Evolutionary conservation across 92 coral and sea anemone species (phyloP).

Genomic region (Diadumene lineata): DNA sequence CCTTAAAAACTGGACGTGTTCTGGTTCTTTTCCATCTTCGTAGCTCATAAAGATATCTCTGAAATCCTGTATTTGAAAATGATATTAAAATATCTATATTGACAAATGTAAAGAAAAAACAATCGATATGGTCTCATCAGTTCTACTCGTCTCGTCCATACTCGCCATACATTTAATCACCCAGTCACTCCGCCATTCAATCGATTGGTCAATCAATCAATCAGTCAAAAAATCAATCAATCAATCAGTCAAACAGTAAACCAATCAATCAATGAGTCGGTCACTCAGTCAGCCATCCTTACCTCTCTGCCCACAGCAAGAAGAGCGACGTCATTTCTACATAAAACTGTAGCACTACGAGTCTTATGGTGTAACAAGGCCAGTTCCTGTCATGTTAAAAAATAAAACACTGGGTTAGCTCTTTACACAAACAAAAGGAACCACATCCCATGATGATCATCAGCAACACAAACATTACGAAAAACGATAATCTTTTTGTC

Average conservation of each 20-base stretch:
- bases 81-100: too few relatives aligned
- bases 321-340: slow-evolving; percentile 87
- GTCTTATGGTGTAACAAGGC: slow-evolving; percentile 85
- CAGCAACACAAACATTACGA: too few relatives aligned
- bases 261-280: not conserved
- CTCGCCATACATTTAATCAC: too few relatives aligned
- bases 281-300: not conserved
- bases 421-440: too few relatives aligned
- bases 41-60: slow-evolving; percentile 93
- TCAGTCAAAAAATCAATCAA: not conserved
- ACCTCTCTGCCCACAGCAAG: slow-evolving; percentile 93
- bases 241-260: not conserved
- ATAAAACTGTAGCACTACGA: slow-evolving; percentile 88
- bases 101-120: not conserved
- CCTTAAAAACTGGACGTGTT: slow-evolving; percentile 79
- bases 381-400: slow-evolving; percentile 62
- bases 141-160: too few relatives aligned
- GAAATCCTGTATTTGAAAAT: slow-evolving; percentile 79
- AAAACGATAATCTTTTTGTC: too few relatives aligned
- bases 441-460: too few relatives aligned
- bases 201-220: not conserved
- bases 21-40: slow-evolving; percentile 86
- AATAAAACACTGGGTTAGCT: not conserved
- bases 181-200: not conserved
- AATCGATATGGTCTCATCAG: too few relatives aligned